Percentiles rank a stretch among this genome's conserved stretches.
Evolutionary conservation across 2,888 invertebrate species (phyloP).

Genomic region (Eucera pruinosa): DNA sequence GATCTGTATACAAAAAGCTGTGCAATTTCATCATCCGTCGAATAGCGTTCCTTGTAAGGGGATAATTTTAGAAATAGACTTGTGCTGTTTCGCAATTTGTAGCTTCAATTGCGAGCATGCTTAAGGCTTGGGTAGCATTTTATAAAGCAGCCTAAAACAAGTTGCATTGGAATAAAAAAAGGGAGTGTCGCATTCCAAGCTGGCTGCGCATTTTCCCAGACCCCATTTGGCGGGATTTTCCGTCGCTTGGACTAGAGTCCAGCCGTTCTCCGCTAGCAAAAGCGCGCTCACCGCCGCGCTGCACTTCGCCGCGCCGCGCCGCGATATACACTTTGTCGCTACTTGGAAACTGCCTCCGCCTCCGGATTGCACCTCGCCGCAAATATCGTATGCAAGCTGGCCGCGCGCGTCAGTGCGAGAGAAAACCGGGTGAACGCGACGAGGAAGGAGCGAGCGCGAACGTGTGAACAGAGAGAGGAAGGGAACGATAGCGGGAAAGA

Average conservation of each 20-base stretch:
- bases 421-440: conserved; percentile 4
- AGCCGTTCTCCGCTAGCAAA: conserved; percentile 22
- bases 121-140: no score
- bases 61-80: no score
- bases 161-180: conserved; percentile 1
- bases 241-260: not conserved
- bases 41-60: no score
- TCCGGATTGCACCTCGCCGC: conserved; percentile 62
- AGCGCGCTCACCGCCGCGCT: conserved; percentile 42
- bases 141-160: no score
- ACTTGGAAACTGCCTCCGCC: conserved; percentile 68
- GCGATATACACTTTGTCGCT: conserved; percentile 66
- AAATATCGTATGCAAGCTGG: conserved; percentile 56
- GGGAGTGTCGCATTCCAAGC: conserved; percentile 10
- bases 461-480: conserved; percentile 15
- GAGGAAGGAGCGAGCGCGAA: conserved; percentile 26
- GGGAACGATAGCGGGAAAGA: not conserved
- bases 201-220: conserved; percentile 16
- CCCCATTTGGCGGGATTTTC: conserved; percentile 16
- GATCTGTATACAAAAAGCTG: no score
- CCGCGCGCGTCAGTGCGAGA: conserved; percentile 14
- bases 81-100: no score
- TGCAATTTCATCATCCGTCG: no score
- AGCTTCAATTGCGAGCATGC: no score
- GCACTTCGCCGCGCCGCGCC: conserved; percentile 12